phyloP scores from a whole-genome alignment of 2,113 vertebrate genomes.

The Cryptomyrus ogoouensis region DNA sequence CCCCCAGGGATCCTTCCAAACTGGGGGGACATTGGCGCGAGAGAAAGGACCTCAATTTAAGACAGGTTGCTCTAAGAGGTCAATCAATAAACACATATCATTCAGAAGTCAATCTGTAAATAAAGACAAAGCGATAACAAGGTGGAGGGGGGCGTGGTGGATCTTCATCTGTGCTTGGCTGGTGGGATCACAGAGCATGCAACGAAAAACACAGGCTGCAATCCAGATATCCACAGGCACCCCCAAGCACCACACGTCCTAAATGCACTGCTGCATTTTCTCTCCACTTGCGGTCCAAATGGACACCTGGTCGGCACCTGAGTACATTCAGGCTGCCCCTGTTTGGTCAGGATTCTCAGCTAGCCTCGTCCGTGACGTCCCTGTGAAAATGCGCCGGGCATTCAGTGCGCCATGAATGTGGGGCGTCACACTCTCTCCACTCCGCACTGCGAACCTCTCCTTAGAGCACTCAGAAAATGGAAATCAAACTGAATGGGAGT shows the following conservation, averaged over 20 bases:
- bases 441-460: neutral
- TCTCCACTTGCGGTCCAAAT: neutral
- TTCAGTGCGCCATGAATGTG: neutral
- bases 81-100: slow-evolving; percentile 13
- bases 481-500: neutral
- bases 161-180: neutral
- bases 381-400: neutral
- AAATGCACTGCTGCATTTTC: neutral
- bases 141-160: neutral
- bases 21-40: neutral
- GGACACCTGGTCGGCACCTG: neutral
- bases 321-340: neutral
- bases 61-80: neutral
- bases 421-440: neutral
- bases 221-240: neutral
- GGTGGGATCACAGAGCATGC: no score
- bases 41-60: slow-evolving; percentile 1
- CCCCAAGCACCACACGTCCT: neutral
- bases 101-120: neutral
- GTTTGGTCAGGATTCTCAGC: neutral
- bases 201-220: neutral
- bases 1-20: slow-evolving; percentile 8
- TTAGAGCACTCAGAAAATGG: neutral
- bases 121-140: neutral
- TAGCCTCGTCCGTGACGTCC: neutral